Evolutionary conservation across 2,797 vertebrate genomes (phyloP).

Genomic region (Orestias chungarensis): DNA sequence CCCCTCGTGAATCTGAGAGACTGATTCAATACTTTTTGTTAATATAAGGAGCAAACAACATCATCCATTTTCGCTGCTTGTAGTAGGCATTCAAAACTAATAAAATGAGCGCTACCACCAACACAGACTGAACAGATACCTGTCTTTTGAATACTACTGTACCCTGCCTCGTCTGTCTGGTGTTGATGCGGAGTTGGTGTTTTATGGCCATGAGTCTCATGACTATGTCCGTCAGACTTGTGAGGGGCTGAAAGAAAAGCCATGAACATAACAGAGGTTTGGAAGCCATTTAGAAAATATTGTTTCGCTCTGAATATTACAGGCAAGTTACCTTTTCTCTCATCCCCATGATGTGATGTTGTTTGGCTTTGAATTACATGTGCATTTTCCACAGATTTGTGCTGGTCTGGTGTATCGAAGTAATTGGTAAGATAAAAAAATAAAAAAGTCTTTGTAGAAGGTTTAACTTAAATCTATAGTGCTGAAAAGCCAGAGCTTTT

Average conservation of each 20-base stretch:
- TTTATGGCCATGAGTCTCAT: slow-evolving; percentile 11
- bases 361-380: slow-evolving; percentile 6
- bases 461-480: neutral
- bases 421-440: neutral
- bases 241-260: slow-evolving; percentile 3
- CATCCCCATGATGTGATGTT: slow-evolving; percentile 5
- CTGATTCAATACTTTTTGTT: slow-evolving; percentile 25
- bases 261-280: neutral
- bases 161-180: neutral
- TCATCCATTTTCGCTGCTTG: neutral
- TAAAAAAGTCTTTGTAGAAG: neutral
- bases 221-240: slow-evolving; percentile 3
- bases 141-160: neutral
- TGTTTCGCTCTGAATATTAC: neutral
- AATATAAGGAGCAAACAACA: slow-evolving; percentile 5
- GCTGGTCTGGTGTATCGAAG: neutral
- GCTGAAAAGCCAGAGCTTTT: neutral
- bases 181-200: slow-evolving; percentile 2
- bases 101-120: neutral
- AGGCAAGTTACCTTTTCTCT: slow-evolving; percentile 5
- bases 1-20: slow-evolving; percentile 10
- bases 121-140: neutral
- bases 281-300: neutral
- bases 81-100: neutral
- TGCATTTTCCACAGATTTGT: neutral